Base-by-base conservation (phyloP, 2,113 vertebrate genomes). In the Perognathus longimembris region DNA sequence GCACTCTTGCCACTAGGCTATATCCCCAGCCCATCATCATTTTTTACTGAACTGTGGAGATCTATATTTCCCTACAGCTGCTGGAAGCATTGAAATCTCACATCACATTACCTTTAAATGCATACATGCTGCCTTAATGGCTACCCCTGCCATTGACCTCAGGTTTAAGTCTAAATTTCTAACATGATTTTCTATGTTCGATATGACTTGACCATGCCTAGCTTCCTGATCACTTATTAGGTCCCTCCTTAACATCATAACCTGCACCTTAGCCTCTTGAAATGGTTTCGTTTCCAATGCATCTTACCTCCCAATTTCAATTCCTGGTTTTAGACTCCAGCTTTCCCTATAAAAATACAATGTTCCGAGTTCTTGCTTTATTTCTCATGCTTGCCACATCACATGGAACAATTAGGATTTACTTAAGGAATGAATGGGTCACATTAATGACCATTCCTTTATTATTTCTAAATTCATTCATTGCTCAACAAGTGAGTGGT, bases 391-490 rank as follows among this genome's bases (percentile, higher is more conserved):
- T 80, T 75, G 30, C 42, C 69, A 36, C 7, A 70, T 30, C 24
- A 59, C 20, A 45, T n/a, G 61, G 40, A 30, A 28, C 21, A 73
- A 38, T 32, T 36, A 21, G 22, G 78, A 28, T 69, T 83, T 85
- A 57, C 50, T 83, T 54, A 74, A 78, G 10, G 20, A 87, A 57
- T 83, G 32, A 70, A 40, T 77, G 45, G 9, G 3, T 76, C 22
- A 2, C 50, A 63, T 87, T 73, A 61, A 71, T 87, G 54, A 12
- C 28, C 36, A 78, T 86, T 85, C 26, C 32, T 59, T 78, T 66
- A 24, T n/a, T 86, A 83, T 89, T 83, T 81, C 79, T 84, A 50
- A 61, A 71, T 71, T 71, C 42, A 59, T 66, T 84, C 24, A 50
- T 67, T 3, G 2, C 30, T n/a, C 38, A 69, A 69, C 20, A 82